Evolutionary conservation across 1,140 invertebrate genomes (phyloP).

Genomic region (Chymomyza costata): DNA sequence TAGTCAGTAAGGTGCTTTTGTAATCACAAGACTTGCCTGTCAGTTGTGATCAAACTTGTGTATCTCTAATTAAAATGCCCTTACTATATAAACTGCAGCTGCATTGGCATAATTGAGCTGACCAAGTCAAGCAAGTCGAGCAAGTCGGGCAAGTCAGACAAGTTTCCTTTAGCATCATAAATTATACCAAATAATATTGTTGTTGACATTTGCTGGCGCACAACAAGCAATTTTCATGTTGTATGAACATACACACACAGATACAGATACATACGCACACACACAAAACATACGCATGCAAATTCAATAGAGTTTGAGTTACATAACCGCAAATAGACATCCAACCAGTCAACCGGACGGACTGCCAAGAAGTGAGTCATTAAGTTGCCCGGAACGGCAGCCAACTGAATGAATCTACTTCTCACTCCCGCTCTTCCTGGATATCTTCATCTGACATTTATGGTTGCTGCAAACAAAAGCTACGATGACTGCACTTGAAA

Average conservation of each 20-base stretch:
- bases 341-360: constrained; percentile 25
- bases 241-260: not conserved
- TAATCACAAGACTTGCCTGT: too few relatives aligned
- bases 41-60: too few relatives aligned
- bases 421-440: too few relatives aligned
- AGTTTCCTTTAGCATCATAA: constrained; percentile 23
- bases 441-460: constrained; percentile 36
- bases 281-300: constrained; percentile 6
- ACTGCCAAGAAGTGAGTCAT: constrained; percentile 36
- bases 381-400: constrained; percentile 20
- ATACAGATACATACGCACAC: constrained; percentile 1
- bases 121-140: too few relatives aligned
- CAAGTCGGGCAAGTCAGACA: not conserved
- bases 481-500: constrained; percentile 62
- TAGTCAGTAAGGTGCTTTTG: too few relatives aligned
- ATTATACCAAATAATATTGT: constrained; percentile 26
- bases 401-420: not conserved
- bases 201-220: not conserved
- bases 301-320: constrained; percentile 59
- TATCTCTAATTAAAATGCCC: too few relatives aligned
- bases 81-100: too few relatives aligned
- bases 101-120: too few relatives aligned
- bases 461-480: constrained; percentile 65
- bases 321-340: constrained; percentile 60
- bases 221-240: constrained; percentile 14